Base-by-base conservation (phyloP, 2,888 invertebrate species). In the Andrena bucephala region DNA sequence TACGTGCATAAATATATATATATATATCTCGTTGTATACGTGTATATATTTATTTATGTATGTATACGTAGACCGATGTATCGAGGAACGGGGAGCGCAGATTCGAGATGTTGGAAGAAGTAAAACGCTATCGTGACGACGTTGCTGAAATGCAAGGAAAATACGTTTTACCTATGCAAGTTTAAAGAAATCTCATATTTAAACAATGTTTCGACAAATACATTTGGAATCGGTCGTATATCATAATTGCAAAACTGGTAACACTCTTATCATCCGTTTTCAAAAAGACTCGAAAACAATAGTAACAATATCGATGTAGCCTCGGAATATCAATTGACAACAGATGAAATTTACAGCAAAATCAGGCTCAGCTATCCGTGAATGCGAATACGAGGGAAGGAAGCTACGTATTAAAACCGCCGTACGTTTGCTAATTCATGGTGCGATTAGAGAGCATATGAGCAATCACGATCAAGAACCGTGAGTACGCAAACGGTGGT, bases 391-490 rank as follows among this genome's bases (percentile, higher is more conserved):
- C 42, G 60, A 42, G 77, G 60, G 70, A 78, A 57, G 66, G 71
- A 48, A 54, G 50, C 31, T 13, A 13, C 50, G 27, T 10, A n/a
- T 42, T 36, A 36, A 73, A 70, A 67, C 50, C 60, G 78, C 20
- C 77, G n/a, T 50, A n/a, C 72, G 66, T 79, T 84, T 83, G 80
- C 75, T 50, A 59, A 80, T 76, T 62, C 72, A 65, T 20, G 79
- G 75, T 79, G 78, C 79, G 69, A 84, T 84, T 75, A 62, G 65
- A 24, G 65, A 62, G 48, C 57, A n/a, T 75, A 72, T 66, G 66
- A 75, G 72, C 66, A 79, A 76, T 83, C 69, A 50, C 52, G 77
- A 60, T 57, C 69, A 33, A 67, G 24, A 66, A 31, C 62, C 63
- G 65, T 54, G 24, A 42, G 57, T 42, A 60, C 36, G 72, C 71